Percentiles rank a stretch among this genome's conserved stretches.
Conservation (phyloP, 2,113 vertebrate species). For the Vulpes lagopus region DNA sequence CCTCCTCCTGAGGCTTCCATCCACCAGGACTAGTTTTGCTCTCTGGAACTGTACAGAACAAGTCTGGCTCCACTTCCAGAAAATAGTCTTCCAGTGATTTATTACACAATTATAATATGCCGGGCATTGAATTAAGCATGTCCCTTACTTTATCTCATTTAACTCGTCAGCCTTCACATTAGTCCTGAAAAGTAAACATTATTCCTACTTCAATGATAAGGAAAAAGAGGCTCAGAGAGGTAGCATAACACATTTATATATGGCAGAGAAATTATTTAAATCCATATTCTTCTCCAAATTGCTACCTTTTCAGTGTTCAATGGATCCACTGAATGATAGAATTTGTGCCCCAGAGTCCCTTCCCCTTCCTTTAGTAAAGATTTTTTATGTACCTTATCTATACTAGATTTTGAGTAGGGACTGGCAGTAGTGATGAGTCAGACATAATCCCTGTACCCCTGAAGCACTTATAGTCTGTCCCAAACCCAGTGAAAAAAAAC, state of each 20-base stretch:
- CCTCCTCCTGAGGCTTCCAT: background rate
- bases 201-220: background rate
- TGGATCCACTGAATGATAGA: background rate
- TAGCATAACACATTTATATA: background rate
- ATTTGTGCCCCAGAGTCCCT: background rate
- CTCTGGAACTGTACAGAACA: background rate
- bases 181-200: slow-evolving; percentile 15
- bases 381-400: background rate
- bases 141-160: slow-evolving; percentile 4
- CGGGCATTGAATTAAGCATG: background rate
- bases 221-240: background rate
- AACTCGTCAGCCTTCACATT: slow-evolving; percentile 18
- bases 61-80: background rate
- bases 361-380: slow-evolving; percentile 7
- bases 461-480: background rate
- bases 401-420: background rate
- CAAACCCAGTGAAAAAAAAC: background rate
- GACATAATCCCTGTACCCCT: background rate
- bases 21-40: background rate
- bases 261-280: background rate
- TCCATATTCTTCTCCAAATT: slow-evolving; percentile 9
- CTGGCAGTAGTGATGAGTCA: background rate
- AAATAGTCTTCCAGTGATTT: background rate
- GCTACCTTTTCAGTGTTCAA: background rate
- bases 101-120: background rate